Evolutionary conservation across 2,888 invertebrate genomes (phyloP), one percentile per base, ranked within the genome.

Genomic region (Lycia hirtaria): DNA sequence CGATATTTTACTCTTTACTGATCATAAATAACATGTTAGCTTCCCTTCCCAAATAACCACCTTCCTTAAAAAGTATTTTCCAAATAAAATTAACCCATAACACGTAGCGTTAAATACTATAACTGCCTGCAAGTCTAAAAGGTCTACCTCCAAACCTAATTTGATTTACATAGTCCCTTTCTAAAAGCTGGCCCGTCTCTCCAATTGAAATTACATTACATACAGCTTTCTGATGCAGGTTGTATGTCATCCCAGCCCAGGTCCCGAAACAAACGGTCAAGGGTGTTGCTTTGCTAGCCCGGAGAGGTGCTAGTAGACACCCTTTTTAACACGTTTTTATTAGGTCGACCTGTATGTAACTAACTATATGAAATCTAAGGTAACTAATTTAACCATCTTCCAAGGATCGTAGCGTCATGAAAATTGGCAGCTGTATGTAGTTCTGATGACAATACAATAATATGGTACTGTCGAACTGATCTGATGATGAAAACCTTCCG

Each of bases 151-250:
- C 33, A 38, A 64, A 62, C 60, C 32, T 59, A 62, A 66, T 63
- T 60, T 49, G 35, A 59, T 56, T 68, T 50, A 58, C 51, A 45
- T 60, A 47, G 60, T 56, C 60, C 65, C 62, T 59, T 50, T 64
- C 38, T 55, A 52, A 56, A 63, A 63, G 64, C 62, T 47, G 24
- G 63, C 58, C 55, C 62, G 65, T 65, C 58, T 67, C 65, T 65
- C 64, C 60, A 71, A 71, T 73, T 70, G 61, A 71, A 79, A 78
- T 75, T 72, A 71, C 69, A 78, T 79, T 77, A 75, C 53, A 60
- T 67, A 61, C 56, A 47, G 71, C 68, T 76, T 75, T 75, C 80
- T 72, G 73, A 48, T 52, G 6, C 35, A 15, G 20, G 14, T 60
- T 68, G 67, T 7, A 1, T 40, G 3, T 40, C 9, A 7, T 24